Percentiles rank a stretch among this genome's conserved stretches.
These are phyloP conservation scores for Seladonia tumulorum DNA, from an alignment of 2,888 invertebrate genomes.

Conservation along the genomic window DNA sequence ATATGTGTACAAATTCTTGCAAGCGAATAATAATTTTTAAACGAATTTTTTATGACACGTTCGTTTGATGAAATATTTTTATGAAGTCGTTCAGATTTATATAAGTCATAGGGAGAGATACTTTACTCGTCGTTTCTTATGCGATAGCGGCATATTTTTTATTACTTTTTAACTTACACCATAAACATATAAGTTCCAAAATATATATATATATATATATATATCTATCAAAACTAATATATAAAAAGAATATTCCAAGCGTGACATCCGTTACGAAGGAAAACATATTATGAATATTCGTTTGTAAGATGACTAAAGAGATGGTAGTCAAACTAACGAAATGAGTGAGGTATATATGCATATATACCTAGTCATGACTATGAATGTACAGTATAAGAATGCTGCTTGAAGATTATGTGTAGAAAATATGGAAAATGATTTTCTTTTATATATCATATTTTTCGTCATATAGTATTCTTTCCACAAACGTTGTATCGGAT, in stretches of 20 bases:
- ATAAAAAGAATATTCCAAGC: slow-evolving; percentile 18
- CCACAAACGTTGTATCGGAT: slow-evolving; percentile 58
- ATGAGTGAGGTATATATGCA: slow-evolving; percentile 29
- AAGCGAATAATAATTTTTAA: slow-evolving; percentile 25
- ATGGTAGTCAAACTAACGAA: slow-evolving; percentile 38
- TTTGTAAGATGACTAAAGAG: slow-evolving; percentile 36
- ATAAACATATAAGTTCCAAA: slow-evolving; percentile 27
- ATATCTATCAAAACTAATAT: slow-evolving; percentile 15
- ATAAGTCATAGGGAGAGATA: slow-evolving; percentile 29
- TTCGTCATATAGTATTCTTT: slow-evolving; percentile 66
- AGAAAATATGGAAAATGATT: slow-evolving; percentile 50
- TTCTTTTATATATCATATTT: slow-evolving; percentile 71
- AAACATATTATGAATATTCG: slow-evolving; percentile 21
- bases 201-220: not conserved
- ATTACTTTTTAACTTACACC: slow-evolving; percentile 41
- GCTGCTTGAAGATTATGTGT: slow-evolving; percentile 47
- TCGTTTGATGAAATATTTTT: slow-evolving; percentile 54
- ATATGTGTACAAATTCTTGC: slow-evolving; percentile 38
- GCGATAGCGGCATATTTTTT: slow-evolving; percentile 40
- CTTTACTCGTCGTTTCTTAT: slow-evolving; percentile 28
- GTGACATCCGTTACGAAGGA: not conserved
- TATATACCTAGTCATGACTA: too few species aligned
- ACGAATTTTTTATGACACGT: slow-evolving; percentile 38
- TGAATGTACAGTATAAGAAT: slow-evolving; percentile 46
- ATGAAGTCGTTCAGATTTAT: slow-evolving; percentile 26